Evolutionary conservation across 1,140 invertebrate genomes (phyloP), one percentile per base, ranked within the genome.

Genomic region (Drosophila pruinosa): DNA sequence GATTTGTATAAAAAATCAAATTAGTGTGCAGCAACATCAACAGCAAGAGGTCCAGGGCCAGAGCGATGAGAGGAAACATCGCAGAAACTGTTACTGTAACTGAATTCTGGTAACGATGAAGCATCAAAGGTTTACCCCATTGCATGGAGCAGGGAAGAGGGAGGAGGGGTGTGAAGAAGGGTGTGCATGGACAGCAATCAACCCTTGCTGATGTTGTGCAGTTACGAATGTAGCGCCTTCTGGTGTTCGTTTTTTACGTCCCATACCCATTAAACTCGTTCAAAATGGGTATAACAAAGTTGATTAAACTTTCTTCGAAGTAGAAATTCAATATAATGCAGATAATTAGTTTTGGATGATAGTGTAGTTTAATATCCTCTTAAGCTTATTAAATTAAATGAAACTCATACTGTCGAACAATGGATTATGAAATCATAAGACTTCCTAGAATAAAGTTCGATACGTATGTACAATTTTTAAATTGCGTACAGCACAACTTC

Each of bases 1-100:
- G 81, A 85, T 80, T 86, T 85, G 82, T 81, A 72, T 71, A 77
- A 77, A 85, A 86, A 86, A 86, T 85, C 69, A 80, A 85, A 85
- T 85, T 85, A 85, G 80, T 86, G 76, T 62, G 64, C 76, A 75
- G 56, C 62, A 41, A 45, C 68, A 75, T 41, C 75, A 72, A 63
- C 75, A 47, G 41, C 10, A 56, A 53, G 22, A 61, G 19, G 15
- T 7, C 36, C 34, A 61, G 17, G 8, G 7, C 10, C 15, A 22
- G 28, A n/a, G 19, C 38, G 12, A 22, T n/a, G n/a, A n/a, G n/a
- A 21, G 43, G 43, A 22, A 24, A 57, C 81, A 75, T 59, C 61
- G 15, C 75, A 59, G 26, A 19, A 41, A 67, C 45, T 14, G 58
- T 39, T 31, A 56, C 41, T 67, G 81, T 79, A 86, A 85, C 73